Percentiles rank a stretch among this genome's conserved stretches.
Conservation (phyloP, 2,797 vertebrate species). For the Chiroxiphia lanceolata region DNA sequence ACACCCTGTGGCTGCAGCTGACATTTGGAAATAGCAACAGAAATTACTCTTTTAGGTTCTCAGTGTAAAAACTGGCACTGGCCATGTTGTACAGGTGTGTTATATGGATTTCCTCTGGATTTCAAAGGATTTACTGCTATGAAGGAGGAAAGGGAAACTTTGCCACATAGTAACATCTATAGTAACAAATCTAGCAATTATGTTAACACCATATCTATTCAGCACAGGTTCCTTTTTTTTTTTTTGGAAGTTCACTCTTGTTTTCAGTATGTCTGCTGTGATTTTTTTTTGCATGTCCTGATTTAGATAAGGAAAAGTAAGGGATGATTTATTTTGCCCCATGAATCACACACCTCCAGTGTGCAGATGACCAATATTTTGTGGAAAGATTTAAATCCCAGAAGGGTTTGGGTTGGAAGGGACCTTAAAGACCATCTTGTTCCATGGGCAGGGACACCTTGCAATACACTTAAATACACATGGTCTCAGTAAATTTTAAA, state of each 20-base stretch:
- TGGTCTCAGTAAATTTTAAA: not conserved
- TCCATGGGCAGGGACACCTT: not conserved
- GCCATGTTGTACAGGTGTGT: not conserved
- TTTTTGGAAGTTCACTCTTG: not conserved
- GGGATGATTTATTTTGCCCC: not conserved
- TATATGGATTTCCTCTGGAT: fast-evolving
- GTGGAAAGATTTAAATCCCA: not conserved
- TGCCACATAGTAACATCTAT: fast-evolving
- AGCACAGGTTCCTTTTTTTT: not conserved
- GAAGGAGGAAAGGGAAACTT: not conserved
- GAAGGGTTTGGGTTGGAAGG: not conserved
- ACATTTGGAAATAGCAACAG: not conserved
- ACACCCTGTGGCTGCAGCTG: not conserved
- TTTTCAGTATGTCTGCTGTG: not conserved
- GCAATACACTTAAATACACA: not conserved
- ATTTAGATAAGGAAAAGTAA: not conserved
- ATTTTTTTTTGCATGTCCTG: not conserved
- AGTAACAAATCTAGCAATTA: not conserved
- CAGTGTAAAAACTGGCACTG: not conserved
- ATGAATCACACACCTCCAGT: fast-evolving
- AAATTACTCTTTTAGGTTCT: not conserved
- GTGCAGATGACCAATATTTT: not conserved
- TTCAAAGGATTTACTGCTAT: not conserved
- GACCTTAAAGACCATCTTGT: not conserved
- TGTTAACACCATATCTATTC: too few relatives aligned